Evolutionary conservation across 2,888 invertebrate species (phyloP).

Genomic region (Tenthredo mesomela): DNA sequence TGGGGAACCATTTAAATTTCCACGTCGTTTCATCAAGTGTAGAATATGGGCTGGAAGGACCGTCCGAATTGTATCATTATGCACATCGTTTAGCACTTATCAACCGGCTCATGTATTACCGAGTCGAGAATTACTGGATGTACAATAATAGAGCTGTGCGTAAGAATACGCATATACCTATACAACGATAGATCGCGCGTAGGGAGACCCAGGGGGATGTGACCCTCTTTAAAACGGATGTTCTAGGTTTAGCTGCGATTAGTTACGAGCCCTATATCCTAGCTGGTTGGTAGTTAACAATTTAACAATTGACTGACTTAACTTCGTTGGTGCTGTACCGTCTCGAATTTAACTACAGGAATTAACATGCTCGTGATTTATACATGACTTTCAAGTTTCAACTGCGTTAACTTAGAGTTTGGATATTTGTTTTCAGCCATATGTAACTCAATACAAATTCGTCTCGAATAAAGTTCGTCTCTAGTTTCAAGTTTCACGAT

Average conservation of each 20-base stretch:
- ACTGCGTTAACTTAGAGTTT: neutral
- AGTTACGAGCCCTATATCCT: slow-evolving; percentile 36
- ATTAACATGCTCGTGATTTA: neutral
- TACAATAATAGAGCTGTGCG: slow-evolving; percentile 1
- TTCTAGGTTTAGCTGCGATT: slow-evolving; percentile 45
- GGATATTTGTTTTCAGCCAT: neutral
- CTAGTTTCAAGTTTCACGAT: neutral
- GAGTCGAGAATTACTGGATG: neutral
- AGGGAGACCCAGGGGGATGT: slow-evolving; percentile 21
- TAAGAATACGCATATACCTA: slow-evolving; percentile 3
- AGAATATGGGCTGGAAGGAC: neutral
- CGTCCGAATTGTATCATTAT: slow-evolving; percentile 43
- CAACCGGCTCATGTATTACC: neutral
- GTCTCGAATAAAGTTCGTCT: neutral
- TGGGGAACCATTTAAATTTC: neutral
- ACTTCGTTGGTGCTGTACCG: neutral
- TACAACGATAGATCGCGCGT: neutral
- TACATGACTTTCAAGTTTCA: neutral
- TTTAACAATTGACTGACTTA: slow-evolving; percentile 46
- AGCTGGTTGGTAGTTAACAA: slow-evolving; percentile 33
- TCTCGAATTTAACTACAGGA: slow-evolving; percentile 8
- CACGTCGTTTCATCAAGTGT: slow-evolving; percentile 14
- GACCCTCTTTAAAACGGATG: slow-evolving; percentile 50
- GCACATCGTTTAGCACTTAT: slow-evolving; percentile 34
- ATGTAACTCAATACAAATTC: neutral